Base-by-base conservation (phyloP, 2,888 invertebrate species). In the Leptopilina myrica region DNA sequence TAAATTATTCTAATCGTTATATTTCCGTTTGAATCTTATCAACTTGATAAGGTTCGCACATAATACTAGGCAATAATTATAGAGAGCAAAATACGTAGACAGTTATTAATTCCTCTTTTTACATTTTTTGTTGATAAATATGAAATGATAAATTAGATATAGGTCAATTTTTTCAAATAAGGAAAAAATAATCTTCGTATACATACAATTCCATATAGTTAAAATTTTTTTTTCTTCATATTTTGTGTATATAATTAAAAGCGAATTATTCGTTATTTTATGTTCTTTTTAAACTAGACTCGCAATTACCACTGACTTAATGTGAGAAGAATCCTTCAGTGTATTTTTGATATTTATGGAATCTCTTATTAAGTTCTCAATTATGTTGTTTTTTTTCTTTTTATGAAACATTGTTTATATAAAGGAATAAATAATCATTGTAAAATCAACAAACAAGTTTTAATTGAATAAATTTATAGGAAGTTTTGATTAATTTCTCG, bases 21-120 rank as follows among this genome's bases (percentile, higher is more conserved):
- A 20, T 26, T 69, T 69, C 69, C 69, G 69, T 26, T 69, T 53
- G 49, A 26, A 53, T 69, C 49, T 69, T 69, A 69, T 53, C 69
- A 49, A 14, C 26, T 49, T 69, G 69, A 53, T 53, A 53, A 69
- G 49, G 12, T 53, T 26, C 2, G 20, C 43, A 9, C 6, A 49
- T 5, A 49, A 49, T 15, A 15, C 15, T 46, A 67, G 15, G 43
- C 9, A 66, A 15, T n/a, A 26, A 20, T 49, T 67, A 67, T 15
- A 20, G 11, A 11, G 59, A n/a, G 15, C 14, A 59, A n/a, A 14
- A 59, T 15, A n/a, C 59, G 59, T 59, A 59, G 59, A 59, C 59
- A 59, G 15, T 15, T 59, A 59, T 59, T 59, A 14, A 59, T 20
- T 62, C n/a, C 20, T 62, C 9, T 20, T 14, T n/a, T 59, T 20